Conservation (phyloP, 2,888 invertebrate species). For the Drosophila subquinaria region DNA sequence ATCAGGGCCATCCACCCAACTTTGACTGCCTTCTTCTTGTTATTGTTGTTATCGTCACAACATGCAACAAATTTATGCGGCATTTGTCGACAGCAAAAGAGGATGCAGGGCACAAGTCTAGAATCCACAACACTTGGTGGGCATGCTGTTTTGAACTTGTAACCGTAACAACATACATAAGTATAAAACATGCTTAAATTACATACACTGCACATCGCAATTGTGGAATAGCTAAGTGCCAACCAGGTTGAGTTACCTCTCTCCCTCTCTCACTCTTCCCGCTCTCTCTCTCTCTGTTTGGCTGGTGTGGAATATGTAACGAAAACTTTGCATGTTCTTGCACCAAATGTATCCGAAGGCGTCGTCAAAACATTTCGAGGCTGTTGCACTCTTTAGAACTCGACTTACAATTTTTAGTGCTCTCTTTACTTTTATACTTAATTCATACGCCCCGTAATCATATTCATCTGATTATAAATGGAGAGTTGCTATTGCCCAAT, state of each 20-base stretch:
- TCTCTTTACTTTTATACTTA: conserved; percentile 12
- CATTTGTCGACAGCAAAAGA: conserved; percentile 7
- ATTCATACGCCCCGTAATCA: conserved; percentile 6
- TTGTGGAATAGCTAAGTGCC: conserved; percentile 41
- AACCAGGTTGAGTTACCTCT: conserved; percentile 39
- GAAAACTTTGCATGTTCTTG: conserved; percentile 55
- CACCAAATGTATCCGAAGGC: conserved; percentile 49
- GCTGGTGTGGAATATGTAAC: conserved; percentile 49
- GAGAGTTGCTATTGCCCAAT: no score
- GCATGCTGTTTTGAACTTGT: conserved; percentile 66
- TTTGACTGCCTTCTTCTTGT: conserved; percentile 28
- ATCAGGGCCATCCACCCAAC: conserved; percentile 35
- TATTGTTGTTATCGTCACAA: conserved; percentile 33
- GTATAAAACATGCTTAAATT: conserved; percentile 60
- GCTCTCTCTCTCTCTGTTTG: neutral
- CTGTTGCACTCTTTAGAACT: conserved; percentile 47
- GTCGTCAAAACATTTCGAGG: conserved; percentile 48
- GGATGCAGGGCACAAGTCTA: conserved; percentile 14
- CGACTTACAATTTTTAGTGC: conserved; percentile 5
- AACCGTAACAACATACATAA: conserved; percentile 41
- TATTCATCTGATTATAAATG: conserved; percentile 19
- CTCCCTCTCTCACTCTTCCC: neutral
- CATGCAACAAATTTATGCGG: conserved; percentile 74
- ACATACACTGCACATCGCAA: conserved; percentile 42
- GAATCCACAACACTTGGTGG: conserved; percentile 19